Percentiles rank a stretch among this genome's conserved stretches.
Conservation (phyloP, 1,140 invertebrate genomes). For the Frieseomelitta varia region DNA sequence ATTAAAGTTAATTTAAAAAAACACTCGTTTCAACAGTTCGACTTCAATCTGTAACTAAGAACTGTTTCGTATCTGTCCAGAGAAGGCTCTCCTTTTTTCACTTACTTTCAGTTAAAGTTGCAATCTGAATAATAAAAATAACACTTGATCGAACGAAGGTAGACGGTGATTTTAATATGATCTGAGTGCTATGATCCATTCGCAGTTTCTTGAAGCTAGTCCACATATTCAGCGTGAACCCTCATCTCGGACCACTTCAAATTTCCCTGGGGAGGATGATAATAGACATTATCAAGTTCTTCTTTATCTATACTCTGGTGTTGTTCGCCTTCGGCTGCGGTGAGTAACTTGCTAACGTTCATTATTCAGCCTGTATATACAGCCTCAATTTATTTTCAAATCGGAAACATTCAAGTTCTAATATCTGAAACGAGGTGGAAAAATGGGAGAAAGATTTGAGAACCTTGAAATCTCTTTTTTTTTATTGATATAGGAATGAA, state of each 20-base stretch:
- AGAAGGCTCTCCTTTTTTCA: not conserved
- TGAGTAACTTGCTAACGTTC: slow-evolving; percentile 71
- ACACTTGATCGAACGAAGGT: not conserved
- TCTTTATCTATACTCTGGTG: slow-evolving; percentile 95
- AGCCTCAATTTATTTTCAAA: not conserved
- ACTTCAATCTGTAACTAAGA: not conserved
- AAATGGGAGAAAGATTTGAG: not conserved
- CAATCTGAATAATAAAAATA: not conserved
- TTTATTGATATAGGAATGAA: slow-evolving; percentile 87
- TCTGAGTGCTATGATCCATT: not conserved
- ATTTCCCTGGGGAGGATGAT: slow-evolving; percentile 96
- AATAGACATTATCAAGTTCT: slow-evolving; percentile 96
- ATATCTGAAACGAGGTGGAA: not conserved
- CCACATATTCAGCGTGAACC: slow-evolving; percentile 97
- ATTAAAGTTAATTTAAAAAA: not conserved
- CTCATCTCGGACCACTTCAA: slow-evolving; percentile 94
- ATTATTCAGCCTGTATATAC: slow-evolving; percentile 18
- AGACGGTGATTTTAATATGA: too few species aligned
- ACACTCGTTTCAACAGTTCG: not conserved
- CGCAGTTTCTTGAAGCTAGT: slow-evolving; percentile 93
- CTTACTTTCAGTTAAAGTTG: not conserved
- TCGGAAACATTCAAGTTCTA: not conserved
- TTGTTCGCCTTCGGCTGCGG: slow-evolving; percentile 95
- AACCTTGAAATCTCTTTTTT: too few species aligned
- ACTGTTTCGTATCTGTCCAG: not conserved